These are phyloP conservation scores for Malachius bipustulatus DNA, from an alignment of 2,888 invertebrate genomes.

Conservation along the genomic window DNA sequence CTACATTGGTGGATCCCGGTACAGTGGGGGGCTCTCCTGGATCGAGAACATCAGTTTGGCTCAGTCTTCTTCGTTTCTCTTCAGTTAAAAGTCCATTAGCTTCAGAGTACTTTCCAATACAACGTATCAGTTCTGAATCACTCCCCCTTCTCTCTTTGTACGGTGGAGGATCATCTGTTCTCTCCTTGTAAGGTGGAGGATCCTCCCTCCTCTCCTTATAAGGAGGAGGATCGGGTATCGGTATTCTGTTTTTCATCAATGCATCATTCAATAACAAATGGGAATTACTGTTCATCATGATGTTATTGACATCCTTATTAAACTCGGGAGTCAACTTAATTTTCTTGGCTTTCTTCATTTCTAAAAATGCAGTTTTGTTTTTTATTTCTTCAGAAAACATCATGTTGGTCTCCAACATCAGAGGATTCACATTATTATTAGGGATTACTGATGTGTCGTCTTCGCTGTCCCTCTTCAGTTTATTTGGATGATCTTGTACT, in stretches of 20 bases:
- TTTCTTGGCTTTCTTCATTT: constrained; percentile 28
- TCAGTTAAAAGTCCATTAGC: constrained; percentile 49
- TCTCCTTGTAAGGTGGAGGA: constrained; percentile 1
- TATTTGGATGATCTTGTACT: background rate
- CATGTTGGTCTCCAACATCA: constrained; percentile 18
- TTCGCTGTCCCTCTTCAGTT: constrained; percentile 13
- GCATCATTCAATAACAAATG: background rate
- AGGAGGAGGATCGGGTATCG: background rate
- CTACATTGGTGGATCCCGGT: constrained; percentile 58
- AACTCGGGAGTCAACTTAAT: constrained; percentile 29
- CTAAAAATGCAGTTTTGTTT: constrained; percentile 16
- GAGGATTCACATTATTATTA: constrained; percentile 27
- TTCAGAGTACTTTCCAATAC: constrained; percentile 33
- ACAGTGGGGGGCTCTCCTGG: constrained; percentile 28
- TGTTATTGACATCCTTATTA: constrained; percentile 19
- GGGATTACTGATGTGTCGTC: constrained; percentile 21
- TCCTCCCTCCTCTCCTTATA: background rate
- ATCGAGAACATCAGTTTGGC: constrained; percentile 37
- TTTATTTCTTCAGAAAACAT: constrained; percentile 15
- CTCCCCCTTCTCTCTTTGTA: constrained; percentile 41
- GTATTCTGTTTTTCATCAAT: background rate
- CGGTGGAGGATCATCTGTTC: constrained; percentile 23
- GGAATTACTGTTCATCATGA: constrained; percentile 1
- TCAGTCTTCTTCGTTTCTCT: constrained; percentile 53
- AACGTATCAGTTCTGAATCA: constrained; percentile 37